phyloP scores from a whole-genome alignment of 2,113 vertebrate genomes.

The Coregonus clupeaformis region DNA sequence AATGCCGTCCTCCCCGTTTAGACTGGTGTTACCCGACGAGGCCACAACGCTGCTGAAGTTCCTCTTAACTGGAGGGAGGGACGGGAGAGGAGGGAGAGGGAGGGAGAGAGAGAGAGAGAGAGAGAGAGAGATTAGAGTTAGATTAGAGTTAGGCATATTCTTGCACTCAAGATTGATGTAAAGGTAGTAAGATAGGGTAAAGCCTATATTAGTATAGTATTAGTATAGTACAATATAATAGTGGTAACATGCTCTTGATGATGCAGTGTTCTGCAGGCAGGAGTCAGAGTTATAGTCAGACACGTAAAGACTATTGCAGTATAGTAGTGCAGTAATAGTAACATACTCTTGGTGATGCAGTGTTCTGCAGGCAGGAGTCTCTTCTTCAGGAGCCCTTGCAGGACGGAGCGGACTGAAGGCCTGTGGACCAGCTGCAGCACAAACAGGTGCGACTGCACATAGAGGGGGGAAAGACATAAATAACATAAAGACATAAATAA shows the following conservation, averaged over 20 bases:
- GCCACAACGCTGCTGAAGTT: constrained; percentile 98
- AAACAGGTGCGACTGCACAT: constrained; percentile 94
- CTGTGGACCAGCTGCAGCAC: constrained; percentile 98
- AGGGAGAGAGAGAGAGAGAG: no score
- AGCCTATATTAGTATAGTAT: no score
- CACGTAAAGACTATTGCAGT: no score
- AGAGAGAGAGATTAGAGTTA: neutral
- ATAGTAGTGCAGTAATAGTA: neutral
- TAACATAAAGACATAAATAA: no score
- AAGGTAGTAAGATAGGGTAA: no score
- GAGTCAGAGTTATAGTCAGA: constrained; percentile 62
- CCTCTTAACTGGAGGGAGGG: constrained; percentile 80
- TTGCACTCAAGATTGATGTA: no score
- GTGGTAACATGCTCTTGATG: constrained; percentile 86
- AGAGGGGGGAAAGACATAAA: neutral
- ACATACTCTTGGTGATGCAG: constrained; percentile 97
- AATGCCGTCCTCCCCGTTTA: constrained; percentile 96
- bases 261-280: constrained; percentile 98
- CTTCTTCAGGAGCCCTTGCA: constrained; percentile 98
- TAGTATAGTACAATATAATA: no score
- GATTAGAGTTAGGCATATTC: no score
- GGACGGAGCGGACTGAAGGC: constrained; percentile 94
- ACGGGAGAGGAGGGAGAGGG: neutral
- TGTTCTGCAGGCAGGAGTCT: constrained; percentile 97
- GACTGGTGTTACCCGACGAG: constrained; percentile 89